A percentile compares a stretch with the other conserved stretches of the same genome.
phyloP scores from a whole-genome alignment of 2,797 vertebrate genomes.

The Pachyuromys duprasi region DNA sequence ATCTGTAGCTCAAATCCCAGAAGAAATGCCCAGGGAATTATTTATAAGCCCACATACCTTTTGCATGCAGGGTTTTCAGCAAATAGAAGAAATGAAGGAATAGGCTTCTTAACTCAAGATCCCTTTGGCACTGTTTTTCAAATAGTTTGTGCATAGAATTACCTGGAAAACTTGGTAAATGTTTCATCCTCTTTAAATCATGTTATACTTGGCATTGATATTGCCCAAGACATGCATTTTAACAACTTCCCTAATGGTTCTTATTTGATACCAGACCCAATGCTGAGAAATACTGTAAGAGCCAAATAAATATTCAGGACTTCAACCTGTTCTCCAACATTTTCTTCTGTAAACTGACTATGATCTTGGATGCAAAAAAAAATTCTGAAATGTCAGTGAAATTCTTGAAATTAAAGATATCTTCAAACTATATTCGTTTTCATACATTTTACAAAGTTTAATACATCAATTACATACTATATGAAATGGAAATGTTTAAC shows the following conservation, averaged over 20 bases:
- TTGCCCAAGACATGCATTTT: neutral
- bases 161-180: neutral
- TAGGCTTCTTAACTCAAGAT: neutral
- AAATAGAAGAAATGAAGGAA: neutral
- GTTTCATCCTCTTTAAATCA: neutral
- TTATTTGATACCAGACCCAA: neutral
- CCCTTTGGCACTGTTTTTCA: neutral
- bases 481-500: neutral
- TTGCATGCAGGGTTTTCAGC: neutral
- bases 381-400: neutral
- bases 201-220: neutral
- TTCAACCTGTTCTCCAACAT: neutral
- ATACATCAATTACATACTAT: neutral
- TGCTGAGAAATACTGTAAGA: neutral
- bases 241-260: slow-evolving; percentile 37
- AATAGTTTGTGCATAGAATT: neutral
- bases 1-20: neutral
- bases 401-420: neutral
- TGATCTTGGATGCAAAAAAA: neutral
- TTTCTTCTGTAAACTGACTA: neutral
- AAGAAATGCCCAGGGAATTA: neutral
- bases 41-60: neutral
- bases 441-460: neutral
- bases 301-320: neutral
- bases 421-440: neutral